Conservation (phyloP, 2,888 invertebrate genomes). For the Galerucella calmariensis region DNA sequence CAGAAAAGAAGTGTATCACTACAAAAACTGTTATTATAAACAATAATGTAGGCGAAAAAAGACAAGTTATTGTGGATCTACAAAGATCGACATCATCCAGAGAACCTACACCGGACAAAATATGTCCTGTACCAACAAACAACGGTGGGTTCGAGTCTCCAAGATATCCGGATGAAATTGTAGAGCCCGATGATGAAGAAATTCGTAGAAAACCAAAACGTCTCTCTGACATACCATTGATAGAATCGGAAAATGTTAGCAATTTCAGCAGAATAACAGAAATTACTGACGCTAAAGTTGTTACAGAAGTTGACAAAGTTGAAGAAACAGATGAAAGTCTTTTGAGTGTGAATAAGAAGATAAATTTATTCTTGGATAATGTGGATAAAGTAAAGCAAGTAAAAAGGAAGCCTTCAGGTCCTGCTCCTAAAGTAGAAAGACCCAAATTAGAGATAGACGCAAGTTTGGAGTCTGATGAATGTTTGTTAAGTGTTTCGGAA, state of each 20-base stretch:
- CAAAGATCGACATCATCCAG: slow-evolving; percentile 80
- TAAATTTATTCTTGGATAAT: slow-evolving; percentile 61
- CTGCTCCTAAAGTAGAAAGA: slow-evolving; percentile 58
- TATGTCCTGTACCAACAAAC: slow-evolving; percentile 74
- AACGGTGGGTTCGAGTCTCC: slow-evolving; percentile 71
- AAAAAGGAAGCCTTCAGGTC: slow-evolving; percentile 56
- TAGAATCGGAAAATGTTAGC: slow-evolving; percentile 72
- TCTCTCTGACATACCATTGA: slow-evolving; percentile 67
- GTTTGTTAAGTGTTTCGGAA: slow-evolving; percentile 74
- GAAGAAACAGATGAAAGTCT: slow-evolving; percentile 67
- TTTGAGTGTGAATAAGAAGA: slow-evolving; percentile 71
- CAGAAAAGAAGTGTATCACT: slow-evolving; percentile 64
- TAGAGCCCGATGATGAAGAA: slow-evolving; percentile 77
- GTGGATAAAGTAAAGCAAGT: slow-evolving; percentile 60
- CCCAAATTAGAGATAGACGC: slow-evolving; percentile 70
- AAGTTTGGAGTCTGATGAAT: slow-evolving; percentile 71
- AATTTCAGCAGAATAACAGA: slow-evolving; percentile 64
- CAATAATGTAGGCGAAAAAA: slow-evolving; percentile 63
- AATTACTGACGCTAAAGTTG: slow-evolving; percentile 51
- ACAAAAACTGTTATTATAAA: slow-evolving; percentile 68
- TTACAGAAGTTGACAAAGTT: slow-evolving; percentile 61
- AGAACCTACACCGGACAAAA: slow-evolving; percentile 79
- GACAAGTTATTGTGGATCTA: slow-evolving; percentile 75
- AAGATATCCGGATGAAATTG: slow-evolving; percentile 79
- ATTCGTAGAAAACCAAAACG: slow-evolving; percentile 61